phyloP scores from a whole-genome alignment of 2,888 invertebrate species.

The Fissipunctia ypsillon region DNA sequence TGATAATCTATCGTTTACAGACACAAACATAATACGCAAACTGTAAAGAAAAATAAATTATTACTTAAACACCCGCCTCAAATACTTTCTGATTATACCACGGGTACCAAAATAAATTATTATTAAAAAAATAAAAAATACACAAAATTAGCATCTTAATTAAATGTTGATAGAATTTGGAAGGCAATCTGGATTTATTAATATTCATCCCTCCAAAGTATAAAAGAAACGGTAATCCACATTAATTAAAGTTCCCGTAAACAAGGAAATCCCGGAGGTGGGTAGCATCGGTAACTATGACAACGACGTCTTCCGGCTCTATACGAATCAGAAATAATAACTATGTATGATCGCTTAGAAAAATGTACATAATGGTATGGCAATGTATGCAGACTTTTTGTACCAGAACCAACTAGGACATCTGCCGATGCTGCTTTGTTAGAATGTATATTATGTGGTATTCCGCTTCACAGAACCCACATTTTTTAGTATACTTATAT shows the following conservation, averaged over 20 bases:
- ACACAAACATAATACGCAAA: neutral
- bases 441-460: neutral
- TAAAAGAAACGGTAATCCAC: slow-evolving; percentile 62
- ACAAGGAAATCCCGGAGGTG: slow-evolving; percentile 53
- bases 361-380: neutral
- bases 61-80: slow-evolving; percentile 20
- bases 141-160: slow-evolving; percentile 66
- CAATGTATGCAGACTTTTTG: neutral
- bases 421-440: neutral
- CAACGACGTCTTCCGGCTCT: slow-evolving; percentile 3
- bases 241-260: slow-evolving; percentile 66
- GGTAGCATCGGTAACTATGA: slow-evolving; percentile 6
- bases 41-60: neutral
- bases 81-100: slow-evolving; percentile 23
- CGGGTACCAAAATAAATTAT: slow-evolving; percentile 19
- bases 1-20: neutral
- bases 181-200: slow-evolving; percentile 63
- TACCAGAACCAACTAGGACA: neutral
- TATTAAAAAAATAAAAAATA: slow-evolving; percentile 43
- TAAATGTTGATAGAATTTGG: slow-evolving; percentile 63
- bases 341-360: neutral
- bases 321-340: slow-evolving; percentile 5
- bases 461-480: no score
- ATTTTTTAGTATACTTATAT: no score
- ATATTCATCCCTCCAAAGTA: slow-evolving; percentile 65